phyloP scores from a whole-genome alignment of 2,797 vertebrate genomes.

The Nyctibius grandis region DNA sequence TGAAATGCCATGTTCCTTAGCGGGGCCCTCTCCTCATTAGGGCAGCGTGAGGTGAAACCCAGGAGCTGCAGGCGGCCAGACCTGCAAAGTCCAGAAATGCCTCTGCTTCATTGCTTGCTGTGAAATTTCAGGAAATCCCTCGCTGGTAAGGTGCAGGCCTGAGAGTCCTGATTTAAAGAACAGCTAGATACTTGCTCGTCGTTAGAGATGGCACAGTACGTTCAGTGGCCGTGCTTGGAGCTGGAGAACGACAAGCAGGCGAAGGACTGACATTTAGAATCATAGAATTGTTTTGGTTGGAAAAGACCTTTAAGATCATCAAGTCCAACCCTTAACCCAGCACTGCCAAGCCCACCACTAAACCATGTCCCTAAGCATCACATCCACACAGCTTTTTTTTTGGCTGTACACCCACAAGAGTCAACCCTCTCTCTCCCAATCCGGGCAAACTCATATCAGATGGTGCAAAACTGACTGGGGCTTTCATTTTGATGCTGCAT shows the following conservation, averaged over 20 bases:
- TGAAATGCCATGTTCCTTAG: background rate
- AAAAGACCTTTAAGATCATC: too few species aligned
- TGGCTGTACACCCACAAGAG: background rate
- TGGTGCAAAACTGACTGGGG: background rate
- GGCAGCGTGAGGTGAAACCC: background rate
- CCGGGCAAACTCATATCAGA: background rate
- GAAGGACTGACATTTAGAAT: background rate
- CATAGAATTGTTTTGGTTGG: too few species aligned
- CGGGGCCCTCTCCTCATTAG: accelerated
- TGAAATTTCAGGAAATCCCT: background rate
- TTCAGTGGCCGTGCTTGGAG: background rate
- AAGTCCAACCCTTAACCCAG: too few species aligned
- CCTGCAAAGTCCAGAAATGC: background rate
- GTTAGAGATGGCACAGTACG: background rate
- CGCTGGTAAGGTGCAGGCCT: background rate
- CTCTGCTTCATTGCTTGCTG: background rate
- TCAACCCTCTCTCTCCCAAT: background rate
- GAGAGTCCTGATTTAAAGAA: background rate
- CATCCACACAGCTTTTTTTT: too few species aligned
- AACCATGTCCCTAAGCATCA: too few species aligned
- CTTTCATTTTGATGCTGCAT: background rate
- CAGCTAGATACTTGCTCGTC: background rate
- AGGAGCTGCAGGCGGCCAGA: background rate
- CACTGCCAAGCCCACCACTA: too few species aligned
- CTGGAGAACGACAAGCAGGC: background rate